Evolutionary conservation across 2,797 vertebrate genomes (phyloP).

Genomic region (Natrix natrix): DNA sequence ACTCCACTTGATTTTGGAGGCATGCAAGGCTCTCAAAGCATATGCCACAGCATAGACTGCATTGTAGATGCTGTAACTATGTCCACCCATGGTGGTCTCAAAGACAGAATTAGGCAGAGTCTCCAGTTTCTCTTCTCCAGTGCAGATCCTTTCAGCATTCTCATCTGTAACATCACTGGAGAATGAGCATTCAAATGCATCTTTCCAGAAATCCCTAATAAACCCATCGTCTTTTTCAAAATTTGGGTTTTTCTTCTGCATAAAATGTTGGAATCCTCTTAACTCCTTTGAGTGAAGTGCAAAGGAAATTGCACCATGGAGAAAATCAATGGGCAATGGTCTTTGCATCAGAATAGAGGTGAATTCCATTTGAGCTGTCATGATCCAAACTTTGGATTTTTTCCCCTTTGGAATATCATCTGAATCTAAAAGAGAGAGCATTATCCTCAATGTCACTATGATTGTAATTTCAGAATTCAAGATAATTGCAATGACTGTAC

Average conservation of each 20-base stretch:
- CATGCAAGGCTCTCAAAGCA: background rate
- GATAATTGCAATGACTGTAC: background rate
- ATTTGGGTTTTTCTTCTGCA: background rate
- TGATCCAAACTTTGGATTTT: too few relatives aligned
- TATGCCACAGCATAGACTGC: background rate
- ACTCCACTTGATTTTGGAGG: background rate
- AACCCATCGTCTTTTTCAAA: background rate
- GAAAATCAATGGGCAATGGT: background rate
- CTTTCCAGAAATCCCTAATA: background rate
- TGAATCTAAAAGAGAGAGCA: too few relatives aligned
- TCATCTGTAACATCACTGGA: background rate
- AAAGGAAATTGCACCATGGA: background rate
- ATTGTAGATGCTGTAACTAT: background rate
- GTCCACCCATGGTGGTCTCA: background rate
- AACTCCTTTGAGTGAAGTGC: background rate
- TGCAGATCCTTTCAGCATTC: background rate
- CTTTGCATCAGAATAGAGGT: too few relatives aligned
- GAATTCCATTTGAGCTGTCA: too few relatives aligned
- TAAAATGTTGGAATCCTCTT: background rate
- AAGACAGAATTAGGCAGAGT: background rate
- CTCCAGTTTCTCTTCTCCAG: background rate
- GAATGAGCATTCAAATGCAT: background rate
- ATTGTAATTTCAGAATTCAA: background rate
- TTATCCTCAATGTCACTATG: background rate
- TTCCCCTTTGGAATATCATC: too few relatives aligned